A percentile compares a stretch with the other conserved stretches of the same genome.
Conservation (phyloP, 2,113 vertebrate genomes). For the Anolis sagrei region DNA sequence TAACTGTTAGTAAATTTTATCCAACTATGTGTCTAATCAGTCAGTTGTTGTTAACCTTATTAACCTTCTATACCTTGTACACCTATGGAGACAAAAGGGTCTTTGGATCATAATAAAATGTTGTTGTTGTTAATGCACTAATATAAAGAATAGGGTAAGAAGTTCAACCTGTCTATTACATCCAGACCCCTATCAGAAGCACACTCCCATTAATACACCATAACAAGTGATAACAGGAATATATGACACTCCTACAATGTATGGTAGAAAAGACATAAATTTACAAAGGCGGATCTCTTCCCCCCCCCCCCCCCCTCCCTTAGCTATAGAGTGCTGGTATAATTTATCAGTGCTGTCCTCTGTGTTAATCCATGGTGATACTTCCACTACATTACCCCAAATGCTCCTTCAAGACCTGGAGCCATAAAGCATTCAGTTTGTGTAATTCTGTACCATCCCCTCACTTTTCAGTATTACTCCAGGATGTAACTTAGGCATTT, state of each 20-base stretch:
- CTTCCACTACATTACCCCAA: neutral
- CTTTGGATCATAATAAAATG: too few species aligned
- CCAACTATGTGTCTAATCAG: too few species aligned
- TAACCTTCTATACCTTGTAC: too few species aligned
- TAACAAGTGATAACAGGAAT: too few species aligned
- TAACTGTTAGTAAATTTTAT: too few species aligned
- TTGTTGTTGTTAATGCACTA: too few species aligned
- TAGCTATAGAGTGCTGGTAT: neutral
- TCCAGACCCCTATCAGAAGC: neutral
- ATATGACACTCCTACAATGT: neutral
- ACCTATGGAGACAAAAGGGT: too few species aligned
- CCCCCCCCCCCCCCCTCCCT: too few species aligned
- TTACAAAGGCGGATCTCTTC: neutral
- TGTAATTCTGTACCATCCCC: neutral
- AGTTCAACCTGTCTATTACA: neutral
- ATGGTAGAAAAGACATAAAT: neutral
- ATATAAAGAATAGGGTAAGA: neutral
- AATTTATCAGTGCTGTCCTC: conserved; percentile 2
- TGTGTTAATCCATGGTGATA: neutral
- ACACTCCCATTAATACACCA: neutral
- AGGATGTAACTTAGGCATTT: neutral
- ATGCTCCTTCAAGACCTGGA: accelerated
- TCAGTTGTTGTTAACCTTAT: too few species aligned
- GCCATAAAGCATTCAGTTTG: neutral
- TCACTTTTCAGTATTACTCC: neutral